These are phyloP conservation scores for Spisula subtruncata DNA, from an alignment of 2,888 invertebrate genomes.

Conservation along the genomic window DNA sequence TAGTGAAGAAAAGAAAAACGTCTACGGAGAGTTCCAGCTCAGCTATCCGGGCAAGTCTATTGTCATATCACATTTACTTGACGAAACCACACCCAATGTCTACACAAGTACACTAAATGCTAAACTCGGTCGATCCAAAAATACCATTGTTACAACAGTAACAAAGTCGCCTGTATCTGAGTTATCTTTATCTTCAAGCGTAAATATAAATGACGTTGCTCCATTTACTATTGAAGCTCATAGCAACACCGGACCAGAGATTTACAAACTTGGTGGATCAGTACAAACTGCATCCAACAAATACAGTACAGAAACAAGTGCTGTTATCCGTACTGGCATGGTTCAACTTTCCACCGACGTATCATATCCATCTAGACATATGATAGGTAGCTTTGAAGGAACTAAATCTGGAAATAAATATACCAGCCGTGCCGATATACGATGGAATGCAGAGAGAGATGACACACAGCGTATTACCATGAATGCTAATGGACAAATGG, in stretches of 20 bases:
- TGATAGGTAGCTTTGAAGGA: conserved; percentile 72
- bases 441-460: conserved; percentile 80
- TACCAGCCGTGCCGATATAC: conserved; percentile 67
- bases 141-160: conserved; percentile 70
- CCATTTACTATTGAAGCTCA: conserved; percentile 70
- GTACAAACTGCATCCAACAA: conserved; percentile 65
- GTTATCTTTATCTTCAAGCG: conserved; percentile 69
- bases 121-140: conserved; percentile 68
- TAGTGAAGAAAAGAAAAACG: conserved; percentile 67
- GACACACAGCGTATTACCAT: conserved; percentile 63
- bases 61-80: conserved; percentile 71
- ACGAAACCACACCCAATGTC: conserved; percentile 68
- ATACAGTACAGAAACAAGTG: conserved; percentile 66
- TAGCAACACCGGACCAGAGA: conserved; percentile 64
- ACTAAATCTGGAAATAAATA: conserved; percentile 60
- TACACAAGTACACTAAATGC: conserved; percentile 71
- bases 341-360: conserved; percentile 72
- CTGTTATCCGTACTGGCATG: conserved; percentile 58
- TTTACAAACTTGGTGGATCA: conserved; percentile 68
- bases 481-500: conserved; percentile 60
- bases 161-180: conserved; percentile 54
- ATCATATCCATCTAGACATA: conserved; percentile 70
- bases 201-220: conserved; percentile 67
- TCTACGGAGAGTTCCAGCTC: conserved; percentile 72
- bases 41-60: conserved; percentile 77